Percentiles rank a stretch among this genome's conserved stretches.
These are phyloP conservation scores for Trichogramma dendrolimi DNA, from an alignment of 2,888 invertebrate genomes.

Conservation along the genomic window DNA sequence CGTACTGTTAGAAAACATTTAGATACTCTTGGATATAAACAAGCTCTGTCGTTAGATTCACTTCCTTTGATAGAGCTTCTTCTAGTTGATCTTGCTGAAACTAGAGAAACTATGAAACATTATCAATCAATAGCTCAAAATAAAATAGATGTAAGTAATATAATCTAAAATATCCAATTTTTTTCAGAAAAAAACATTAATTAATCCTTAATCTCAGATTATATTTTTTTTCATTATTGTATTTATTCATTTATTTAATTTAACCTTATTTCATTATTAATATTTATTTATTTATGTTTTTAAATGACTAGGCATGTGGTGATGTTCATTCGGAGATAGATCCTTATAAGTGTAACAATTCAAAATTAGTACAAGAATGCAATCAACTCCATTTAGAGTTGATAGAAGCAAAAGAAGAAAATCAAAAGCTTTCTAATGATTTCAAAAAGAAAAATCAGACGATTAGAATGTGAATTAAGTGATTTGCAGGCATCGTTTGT, in stretches of 20 bases:
- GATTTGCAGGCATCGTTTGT: constrained; percentile 61
- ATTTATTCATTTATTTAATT: not conserved
- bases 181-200: constrained; percentile 11
- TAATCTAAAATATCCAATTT: not conserved
- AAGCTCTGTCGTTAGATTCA: constrained; percentile 70
- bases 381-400: constrained; percentile 68
- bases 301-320: constrained; percentile 59
- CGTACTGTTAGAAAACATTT: constrained; percentile 65
- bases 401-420: constrained; percentile 63
- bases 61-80: constrained; percentile 77
- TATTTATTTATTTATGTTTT: not conserved
- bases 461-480: constrained; percentile 58
- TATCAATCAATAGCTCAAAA: constrained; percentile 73
- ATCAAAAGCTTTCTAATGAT: constrained; percentile 57
- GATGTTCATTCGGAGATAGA: constrained; percentile 68
- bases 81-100: constrained; percentile 77
- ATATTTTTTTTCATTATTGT: not conserved
- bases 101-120: constrained; percentile 81
- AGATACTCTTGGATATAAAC: constrained; percentile 78
- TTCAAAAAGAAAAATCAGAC: constrained; percentile 54
- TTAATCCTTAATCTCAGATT: constrained; percentile 11
- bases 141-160: constrained; percentile 58
- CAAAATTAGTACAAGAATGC: constrained; percentile 70
- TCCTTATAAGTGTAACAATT: constrained; percentile 78
- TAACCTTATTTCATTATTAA: not conserved